Evolutionary conservation across 2,888 invertebrate species (phyloP).

Genomic region (Celastrina argiolus): DNA sequence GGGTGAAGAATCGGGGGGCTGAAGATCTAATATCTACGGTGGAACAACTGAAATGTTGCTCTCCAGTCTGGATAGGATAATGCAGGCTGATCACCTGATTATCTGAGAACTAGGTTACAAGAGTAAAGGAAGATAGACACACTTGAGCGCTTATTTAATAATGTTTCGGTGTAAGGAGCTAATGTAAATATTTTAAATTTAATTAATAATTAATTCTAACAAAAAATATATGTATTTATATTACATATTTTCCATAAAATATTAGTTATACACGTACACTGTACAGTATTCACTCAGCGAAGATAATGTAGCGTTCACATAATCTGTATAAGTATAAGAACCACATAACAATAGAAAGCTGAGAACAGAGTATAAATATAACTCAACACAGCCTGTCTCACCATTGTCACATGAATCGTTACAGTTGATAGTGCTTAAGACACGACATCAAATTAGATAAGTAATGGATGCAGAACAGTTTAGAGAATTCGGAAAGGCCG

Average conservation of each 20-base stretch:
- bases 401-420: constrained; percentile 54
- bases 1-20: too few relatives aligned
- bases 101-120: too few relatives aligned
- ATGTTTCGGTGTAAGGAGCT: too few relatives aligned
- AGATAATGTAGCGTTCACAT: not conserved
- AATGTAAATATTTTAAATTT: too few relatives aligned
- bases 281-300: not conserved
- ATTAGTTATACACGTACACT: not conserved
- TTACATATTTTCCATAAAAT: not conserved
- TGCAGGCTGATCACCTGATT: too few relatives aligned
- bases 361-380: constrained; percentile 30
- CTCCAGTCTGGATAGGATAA: too few relatives aligned
- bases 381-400: constrained; percentile 27
- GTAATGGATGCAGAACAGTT: constrained; percentile 87
- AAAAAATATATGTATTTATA: too few relatives aligned
- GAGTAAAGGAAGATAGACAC: too few relatives aligned
- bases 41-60: too few relatives aligned
- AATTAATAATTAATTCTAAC: too few relatives aligned
- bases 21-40: too few relatives aligned
- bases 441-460: constrained; percentile 27
- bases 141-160: too few relatives aligned
- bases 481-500: constrained; percentile 89
- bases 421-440: constrained; percentile 10
- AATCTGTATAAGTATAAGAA: not conserved
- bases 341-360: constrained; percentile 29